Percentiles rank a stretch among this genome's conserved stretches.
These are phyloP conservation scores for Stenoptilia bipunctidactyla DNA, from an alignment of 2,888 invertebrate genomes.

Conservation along the genomic window DNA sequence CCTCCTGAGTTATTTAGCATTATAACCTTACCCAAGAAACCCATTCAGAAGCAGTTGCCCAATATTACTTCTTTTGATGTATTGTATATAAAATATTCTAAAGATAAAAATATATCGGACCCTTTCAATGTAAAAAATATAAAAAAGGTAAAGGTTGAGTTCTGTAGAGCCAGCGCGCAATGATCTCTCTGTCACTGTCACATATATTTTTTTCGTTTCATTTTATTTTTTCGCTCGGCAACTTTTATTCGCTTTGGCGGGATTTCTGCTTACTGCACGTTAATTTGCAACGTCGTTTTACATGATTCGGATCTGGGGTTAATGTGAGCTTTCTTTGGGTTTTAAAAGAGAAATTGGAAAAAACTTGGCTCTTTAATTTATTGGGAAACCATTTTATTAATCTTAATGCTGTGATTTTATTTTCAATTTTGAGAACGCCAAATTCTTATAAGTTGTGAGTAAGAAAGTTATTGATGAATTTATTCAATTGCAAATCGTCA, in stretches of 20 bases:
- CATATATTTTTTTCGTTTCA: not conserved
- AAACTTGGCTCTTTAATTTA: too few relatives aligned
- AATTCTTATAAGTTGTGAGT: too few relatives aligned
- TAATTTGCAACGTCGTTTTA: not conserved
- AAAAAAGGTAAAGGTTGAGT: not conserved
- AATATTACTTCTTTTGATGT: not conserved
- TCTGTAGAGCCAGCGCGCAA: not conserved
- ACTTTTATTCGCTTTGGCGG: not conserved
- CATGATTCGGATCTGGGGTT: not conserved
- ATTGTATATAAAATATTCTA: not conserved
- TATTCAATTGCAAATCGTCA: too few relatives aligned
- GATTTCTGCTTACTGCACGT: not conserved
- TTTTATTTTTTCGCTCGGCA: not conserved
- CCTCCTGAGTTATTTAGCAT: not conserved
- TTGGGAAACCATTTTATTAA: too few relatives aligned
- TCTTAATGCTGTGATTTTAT: too few relatives aligned
- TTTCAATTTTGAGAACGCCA: too few relatives aligned
- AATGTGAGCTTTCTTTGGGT: not conserved
- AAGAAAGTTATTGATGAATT: too few relatives aligned
- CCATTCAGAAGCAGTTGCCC: not conserved
- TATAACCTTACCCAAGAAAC: not conserved
- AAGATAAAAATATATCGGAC: constrained; percentile 1
- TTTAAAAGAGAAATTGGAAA: too few relatives aligned
- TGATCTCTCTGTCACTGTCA: not conserved
- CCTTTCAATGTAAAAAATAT: not conserved